A percentile compares a stretch with the other conserved stretches of the same genome.
These are phyloP conservation scores for Physeter macrocephalus DNA, from an alignment of 2,113 vertebrate species.

Conservation along the genomic window DNA sequence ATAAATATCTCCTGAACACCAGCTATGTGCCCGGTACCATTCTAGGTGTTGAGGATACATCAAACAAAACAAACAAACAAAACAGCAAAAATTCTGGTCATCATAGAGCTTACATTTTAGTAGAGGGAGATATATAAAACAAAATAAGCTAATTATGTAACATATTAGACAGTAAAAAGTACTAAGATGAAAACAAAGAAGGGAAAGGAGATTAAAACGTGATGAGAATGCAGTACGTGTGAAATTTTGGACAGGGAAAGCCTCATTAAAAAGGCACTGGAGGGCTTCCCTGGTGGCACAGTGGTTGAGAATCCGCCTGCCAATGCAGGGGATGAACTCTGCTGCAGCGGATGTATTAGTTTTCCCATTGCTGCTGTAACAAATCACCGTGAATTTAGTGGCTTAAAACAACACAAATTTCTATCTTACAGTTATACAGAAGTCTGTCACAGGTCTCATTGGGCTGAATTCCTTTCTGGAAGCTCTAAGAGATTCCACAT, in stretches of 20 bases:
- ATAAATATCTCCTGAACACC: not conserved
- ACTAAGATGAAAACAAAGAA: not conserved
- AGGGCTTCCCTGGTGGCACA: too few relatives aligned
- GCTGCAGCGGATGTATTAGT: not conserved
- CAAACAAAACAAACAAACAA: not conserved
- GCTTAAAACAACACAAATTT: not conserved
- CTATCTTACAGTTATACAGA: not conserved
- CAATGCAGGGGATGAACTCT: too few relatives aligned
- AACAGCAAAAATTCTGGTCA: not conserved
- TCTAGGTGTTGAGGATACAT: not conserved
- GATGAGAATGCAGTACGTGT: not conserved
- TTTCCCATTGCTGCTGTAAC: not conserved
- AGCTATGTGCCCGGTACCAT: not conserved
- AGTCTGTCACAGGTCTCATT: not conserved
- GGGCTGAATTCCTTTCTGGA: not conserved
- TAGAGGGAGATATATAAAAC: not conserved
- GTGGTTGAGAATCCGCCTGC: too few relatives aligned
- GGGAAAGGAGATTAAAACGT: not conserved
- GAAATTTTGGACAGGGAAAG: not conserved
- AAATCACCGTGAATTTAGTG: not conserved
- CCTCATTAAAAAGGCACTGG: not conserved
- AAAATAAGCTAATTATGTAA: not conserved
- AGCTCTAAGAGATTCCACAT: not conserved
- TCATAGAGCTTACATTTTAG: not conserved
- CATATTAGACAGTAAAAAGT: not conserved